Evolutionary conservation across 2,797 vertebrate species (phyloP), one percentile per base, ranked within the genome.

Genomic region (Syngnathus acus): DNA sequence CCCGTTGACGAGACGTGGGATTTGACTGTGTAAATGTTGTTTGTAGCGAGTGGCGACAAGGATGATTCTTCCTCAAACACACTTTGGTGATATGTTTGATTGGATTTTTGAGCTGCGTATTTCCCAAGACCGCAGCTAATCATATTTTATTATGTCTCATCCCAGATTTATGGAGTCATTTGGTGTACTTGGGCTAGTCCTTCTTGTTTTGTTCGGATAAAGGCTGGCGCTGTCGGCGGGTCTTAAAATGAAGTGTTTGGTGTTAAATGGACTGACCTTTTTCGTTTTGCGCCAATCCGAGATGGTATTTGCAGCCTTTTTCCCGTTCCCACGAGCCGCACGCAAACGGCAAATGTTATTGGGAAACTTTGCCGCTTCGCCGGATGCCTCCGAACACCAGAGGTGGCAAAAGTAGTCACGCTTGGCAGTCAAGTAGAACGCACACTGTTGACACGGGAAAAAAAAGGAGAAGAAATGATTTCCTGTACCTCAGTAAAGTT

Each of bases 1-100:
- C 79, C 26, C 77, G 70, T 82, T 81, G 86, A 89, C 87, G 79
- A 87, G 87, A 85, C 53, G 62, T 85, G 84, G 86, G 89, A 87
- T 89, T 89, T 89, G 79, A 86, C 82, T 80, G 87, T 86, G 88
- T 89, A 90, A 89, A 90, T 90, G 89, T 87, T 89, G 84, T 88
- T 84, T 81, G 84, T 82, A 82, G 83, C 62, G 68, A 83, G 78
- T 81, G n/a, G 75, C 82, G 87, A 87, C 86, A 77, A 84, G 79
- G 83, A 86, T 83, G 84, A 86, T 83, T 86, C 82, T 83, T 86
- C 71, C 82, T 88, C 84, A 89, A 87, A 89, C 83, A 89, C 78
- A 83, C 86, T 84, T 86, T 84, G 77, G 80, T 85, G 87, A 87
- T 82, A 78, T 87, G 84, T 87, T 88, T 89, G 86, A 89, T 89